phyloP scores from a whole-genome alignment of 2,113 vertebrate species.

The Chitala chitala region DNA sequence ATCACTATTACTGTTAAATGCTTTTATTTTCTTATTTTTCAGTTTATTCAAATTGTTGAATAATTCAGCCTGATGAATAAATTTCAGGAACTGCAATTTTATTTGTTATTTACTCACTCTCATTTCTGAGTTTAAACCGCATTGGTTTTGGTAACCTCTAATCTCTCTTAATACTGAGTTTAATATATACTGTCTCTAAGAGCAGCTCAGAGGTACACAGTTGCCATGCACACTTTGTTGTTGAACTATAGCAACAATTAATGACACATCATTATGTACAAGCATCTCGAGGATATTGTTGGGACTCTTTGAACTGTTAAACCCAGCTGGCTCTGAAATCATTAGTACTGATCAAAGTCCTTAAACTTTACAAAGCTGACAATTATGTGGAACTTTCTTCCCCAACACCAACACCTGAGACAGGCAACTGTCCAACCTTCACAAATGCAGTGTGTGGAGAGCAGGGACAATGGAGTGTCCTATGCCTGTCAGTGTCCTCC shows the following conservation, averaged over 20 bases:
- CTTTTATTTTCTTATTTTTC: no score
- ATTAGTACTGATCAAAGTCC: no score
- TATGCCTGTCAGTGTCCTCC: slow-evolving; percentile 92
- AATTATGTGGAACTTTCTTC: no score
- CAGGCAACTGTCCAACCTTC: no score
- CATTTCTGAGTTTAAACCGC: not conserved
- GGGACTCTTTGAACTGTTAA: slow-evolving; percentile 77
- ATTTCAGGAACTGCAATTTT: not conserved
- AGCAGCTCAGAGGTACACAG: not conserved
- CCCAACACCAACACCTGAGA: no score
- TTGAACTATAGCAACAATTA: slow-evolving; percentile 61
- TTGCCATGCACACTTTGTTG: not conserved
- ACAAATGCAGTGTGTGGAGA: slow-evolving; percentile 91
- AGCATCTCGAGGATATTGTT: no score
- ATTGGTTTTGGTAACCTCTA: not conserved
- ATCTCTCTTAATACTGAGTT: not conserved
- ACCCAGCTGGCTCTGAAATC: slow-evolving; percentile 85
- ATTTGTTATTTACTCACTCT: not conserved
- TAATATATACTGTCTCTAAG: not conserved
- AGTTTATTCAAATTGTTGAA: no score
- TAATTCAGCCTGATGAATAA: no score
- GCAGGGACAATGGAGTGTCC: slow-evolving; percentile 72
- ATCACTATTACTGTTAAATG: no score
- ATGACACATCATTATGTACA: slow-evolving; percentile 77
- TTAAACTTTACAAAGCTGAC: no score